Evolutionary conservation across 2,888 invertebrate genomes (phyloP).

Genomic region (Leptodirus hochenwartii): DNA sequence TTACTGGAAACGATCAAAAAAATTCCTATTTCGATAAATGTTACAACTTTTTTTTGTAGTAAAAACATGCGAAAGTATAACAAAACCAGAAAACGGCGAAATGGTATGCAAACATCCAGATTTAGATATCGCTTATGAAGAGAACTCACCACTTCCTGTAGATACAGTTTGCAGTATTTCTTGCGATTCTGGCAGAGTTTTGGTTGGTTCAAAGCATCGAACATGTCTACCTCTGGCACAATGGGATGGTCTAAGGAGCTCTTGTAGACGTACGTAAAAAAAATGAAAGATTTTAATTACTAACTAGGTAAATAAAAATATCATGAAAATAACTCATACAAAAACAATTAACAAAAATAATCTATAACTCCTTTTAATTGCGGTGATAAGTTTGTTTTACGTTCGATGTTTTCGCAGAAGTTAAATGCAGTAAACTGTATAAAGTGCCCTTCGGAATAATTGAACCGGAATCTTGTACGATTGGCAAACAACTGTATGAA

Average conservation of each 20-base stretch:
- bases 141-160: conserved; percentile 29
- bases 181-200: conserved; percentile 40
- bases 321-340: not conserved
- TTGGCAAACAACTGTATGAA: conserved; percentile 35
- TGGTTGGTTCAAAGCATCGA: conserved; percentile 42
- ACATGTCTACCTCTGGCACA: conserved; percentile 45
- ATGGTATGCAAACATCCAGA: conserved; percentile 32
- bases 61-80: conserved; percentile 39
- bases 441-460: conserved; percentile 33
- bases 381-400: too few species aligned
- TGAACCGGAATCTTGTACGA: conserved; percentile 33
- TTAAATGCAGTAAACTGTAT: conserved; percentile 26
- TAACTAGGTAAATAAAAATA: conserved; percentile 1
- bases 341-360: not conserved
- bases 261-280: conserved; percentile 44
- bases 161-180: conserved; percentile 45
- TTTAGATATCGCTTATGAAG: conserved; percentile 20
- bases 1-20: too few species aligned
- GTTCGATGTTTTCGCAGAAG: conserved; percentile 16
- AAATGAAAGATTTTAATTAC: too few species aligned
- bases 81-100: conserved; percentile 35
- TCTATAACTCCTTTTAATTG: conserved; percentile 1
- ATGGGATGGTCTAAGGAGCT: conserved; percentile 48
- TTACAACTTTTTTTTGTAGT: conserved; percentile 26
- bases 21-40: too few species aligned